Percentiles rank a stretch among this genome's conserved stretches.
These are phyloP conservation scores for Amphiprion ocellaris DNA, from an alignment of 2,113 vertebrate genomes.

Conservation along the genomic window DNA sequence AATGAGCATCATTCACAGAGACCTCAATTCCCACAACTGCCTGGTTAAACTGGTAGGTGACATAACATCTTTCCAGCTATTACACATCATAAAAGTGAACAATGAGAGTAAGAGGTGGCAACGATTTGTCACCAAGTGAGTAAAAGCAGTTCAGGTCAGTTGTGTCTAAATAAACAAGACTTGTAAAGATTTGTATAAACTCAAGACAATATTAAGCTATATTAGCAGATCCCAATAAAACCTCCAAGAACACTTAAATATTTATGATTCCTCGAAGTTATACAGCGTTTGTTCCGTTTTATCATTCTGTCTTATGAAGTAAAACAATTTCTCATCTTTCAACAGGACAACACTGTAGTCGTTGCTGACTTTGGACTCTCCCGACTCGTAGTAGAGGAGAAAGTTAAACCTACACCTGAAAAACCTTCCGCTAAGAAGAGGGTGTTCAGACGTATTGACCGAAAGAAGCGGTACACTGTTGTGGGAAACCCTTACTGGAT, in stretches of 20 bases:
- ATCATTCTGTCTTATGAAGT: background rate
- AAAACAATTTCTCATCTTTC: conserved; percentile 13
- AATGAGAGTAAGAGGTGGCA: background rate
- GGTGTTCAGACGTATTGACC: conserved; percentile 89
- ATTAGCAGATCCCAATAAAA: too few relatives aligned
- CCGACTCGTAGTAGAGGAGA: conserved; percentile 93
- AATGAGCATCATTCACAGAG: conserved; percentile 94
- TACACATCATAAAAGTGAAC: background rate
- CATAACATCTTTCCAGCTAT: background rate
- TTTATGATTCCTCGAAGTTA: background rate
- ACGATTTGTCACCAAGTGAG: too few relatives aligned
- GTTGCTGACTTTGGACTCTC: conserved; percentile 97
- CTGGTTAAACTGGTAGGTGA: conserved; percentile 93
- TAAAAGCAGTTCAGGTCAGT: too few relatives aligned
- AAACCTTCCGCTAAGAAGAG: conserved; percentile 91
- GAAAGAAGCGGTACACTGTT: conserved; percentile 96
- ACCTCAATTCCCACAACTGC: conserved; percentile 96
- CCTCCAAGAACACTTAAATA: background rate
- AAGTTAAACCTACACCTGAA: conserved; percentile 88
- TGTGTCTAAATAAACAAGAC: too few relatives aligned
- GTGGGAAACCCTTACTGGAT: conserved; percentile 99
- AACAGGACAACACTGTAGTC: conserved; percentile 95
- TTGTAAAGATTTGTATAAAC: too few relatives aligned
- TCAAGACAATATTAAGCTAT: too few relatives aligned
- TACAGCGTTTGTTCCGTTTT: background rate